Base-by-base conservation (phyloP, 2,797 vertebrate genomes). In the Poecilia velifera region DNA sequence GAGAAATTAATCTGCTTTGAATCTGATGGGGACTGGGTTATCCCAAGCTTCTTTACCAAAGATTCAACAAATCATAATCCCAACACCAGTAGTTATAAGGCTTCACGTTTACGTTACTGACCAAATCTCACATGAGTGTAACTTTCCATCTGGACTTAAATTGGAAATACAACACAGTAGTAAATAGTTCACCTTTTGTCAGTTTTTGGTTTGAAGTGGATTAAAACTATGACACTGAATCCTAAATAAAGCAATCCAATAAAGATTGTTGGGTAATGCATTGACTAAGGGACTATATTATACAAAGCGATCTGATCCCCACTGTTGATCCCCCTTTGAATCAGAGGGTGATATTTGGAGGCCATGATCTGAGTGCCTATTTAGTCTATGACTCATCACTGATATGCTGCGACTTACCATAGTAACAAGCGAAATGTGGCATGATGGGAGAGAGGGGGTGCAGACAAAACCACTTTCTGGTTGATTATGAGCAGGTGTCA, bases 1-100 rank as follows among this genome's bases (percentile, higher is more conserved):
- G 39, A 78, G 3, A 49, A 81, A 86, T 79, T 88, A 91, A 92
- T 91, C 88, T 82, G 39, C 73, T 90, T 81, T 76, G 53, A 71
- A 73, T 53, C 71, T 77, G 68, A 86, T 62, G n/a, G 51, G 64
- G 85, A 81, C 83, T 87, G 76, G 79, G 6, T 68, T 34, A 83
- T 59, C 73, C 59, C 51, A 76, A 46, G 18, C 31, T 72, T 86
- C 76, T 84, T 76, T 43, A 68, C 76, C 72, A 20, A 73, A 72
- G 49, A 80, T 76, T 79, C 36, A 72, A 79, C 70, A 73, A 86
- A 91, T 88, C 55, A 83, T 86, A 86, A 82, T 76, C 49, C 76
- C 18, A 72, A 43, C 68, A 80, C 77, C 25, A 74, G 51, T 74
- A 49, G 49, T 79, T 75, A 74, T 62, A 73, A 86, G 77, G 74